Base-by-base conservation (phyloP, 2,888 invertebrate genomes). In the Dryobotodes eremita region DNA sequence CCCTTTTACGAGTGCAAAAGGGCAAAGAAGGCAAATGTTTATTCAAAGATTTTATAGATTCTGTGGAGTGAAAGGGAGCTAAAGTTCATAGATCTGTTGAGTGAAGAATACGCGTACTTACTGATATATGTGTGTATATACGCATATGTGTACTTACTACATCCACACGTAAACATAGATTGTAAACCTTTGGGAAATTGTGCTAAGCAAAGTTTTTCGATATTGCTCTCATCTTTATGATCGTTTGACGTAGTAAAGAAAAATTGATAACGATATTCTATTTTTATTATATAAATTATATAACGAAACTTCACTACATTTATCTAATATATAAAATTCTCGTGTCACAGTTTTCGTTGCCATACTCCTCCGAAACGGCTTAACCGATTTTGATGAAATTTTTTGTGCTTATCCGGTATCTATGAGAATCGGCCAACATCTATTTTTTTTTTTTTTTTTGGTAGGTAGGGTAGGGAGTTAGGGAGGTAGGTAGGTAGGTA, bases 41-140 rank as follows among this genome's bases (percentile, higher is more conserved):
- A 96, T 96, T 96, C 95, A 95, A 96, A 95, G 94, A 95, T 95
- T 96, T 95, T 94, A 95, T 95, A 95, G 95, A 95, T 96, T 95
- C 91, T 93, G 91, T 91, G 91, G 90, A 93, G 92, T 91, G 92
- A 94, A 93, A 94, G 89, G 92, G 91, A 92, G 90, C 87, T 83
- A 77, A 86, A 90, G 89, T 87, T 89, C 86, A 87, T 90, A 91
- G 91, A 91, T 90, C 88, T 86, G 88, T 87, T 81, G 85, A 85
- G 81, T 79, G 81, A 84, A 61, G 82, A 82, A 84, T 84, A 78
- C 65, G 76, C 68, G 84, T 89, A 82, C 76, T 83, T 85, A 79
- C 68, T 61, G 72, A 71, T 73, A 79, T 71, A 65, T 68, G 36
- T 53, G 17, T 69, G 64, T 79, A 62, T 66, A 61, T 79, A 62